phyloP scores from a whole-genome alignment of 2,797 vertebrate genomes.

The Masticophis lateralis region DNA sequence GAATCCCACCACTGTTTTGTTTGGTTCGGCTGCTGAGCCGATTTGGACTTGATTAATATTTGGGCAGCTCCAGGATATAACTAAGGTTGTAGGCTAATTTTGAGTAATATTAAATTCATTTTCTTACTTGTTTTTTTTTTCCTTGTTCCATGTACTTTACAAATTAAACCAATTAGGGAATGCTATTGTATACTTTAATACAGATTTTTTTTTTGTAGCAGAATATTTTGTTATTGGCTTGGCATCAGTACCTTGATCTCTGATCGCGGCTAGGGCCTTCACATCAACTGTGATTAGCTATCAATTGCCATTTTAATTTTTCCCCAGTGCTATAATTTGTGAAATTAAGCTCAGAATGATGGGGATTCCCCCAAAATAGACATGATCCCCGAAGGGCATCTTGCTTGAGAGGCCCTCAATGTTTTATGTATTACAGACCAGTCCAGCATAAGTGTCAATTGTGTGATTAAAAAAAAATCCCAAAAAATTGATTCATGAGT shows the following conservation, averaged over 20 bases:
- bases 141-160: not conserved
- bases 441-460: not conserved
- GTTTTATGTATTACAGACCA: not conserved
- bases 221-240: not conserved
- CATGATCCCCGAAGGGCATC: not conserved
- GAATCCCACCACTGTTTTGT: not conserved
- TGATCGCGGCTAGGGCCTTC: not conserved
- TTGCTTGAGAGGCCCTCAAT: not conserved
- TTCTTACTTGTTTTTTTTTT: not conserved
- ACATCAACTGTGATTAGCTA: not conserved
- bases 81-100: not conserved
- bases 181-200: not conserved
- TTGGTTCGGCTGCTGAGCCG: not conserved
- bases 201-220: not conserved
- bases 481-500: not conserved
- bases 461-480: not conserved
- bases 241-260: not conserved
- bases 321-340: not conserved
- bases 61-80: not conserved
- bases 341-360: too few relatives aligned
- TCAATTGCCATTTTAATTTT: not conserved
- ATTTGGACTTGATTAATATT: not conserved
- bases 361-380: not conserved
- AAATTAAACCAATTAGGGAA: not conserved
- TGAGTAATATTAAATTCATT: not conserved